Base-by-base conservation (phyloP, 2,888 invertebrate genomes). In the Laspeyria flexula region DNA sequence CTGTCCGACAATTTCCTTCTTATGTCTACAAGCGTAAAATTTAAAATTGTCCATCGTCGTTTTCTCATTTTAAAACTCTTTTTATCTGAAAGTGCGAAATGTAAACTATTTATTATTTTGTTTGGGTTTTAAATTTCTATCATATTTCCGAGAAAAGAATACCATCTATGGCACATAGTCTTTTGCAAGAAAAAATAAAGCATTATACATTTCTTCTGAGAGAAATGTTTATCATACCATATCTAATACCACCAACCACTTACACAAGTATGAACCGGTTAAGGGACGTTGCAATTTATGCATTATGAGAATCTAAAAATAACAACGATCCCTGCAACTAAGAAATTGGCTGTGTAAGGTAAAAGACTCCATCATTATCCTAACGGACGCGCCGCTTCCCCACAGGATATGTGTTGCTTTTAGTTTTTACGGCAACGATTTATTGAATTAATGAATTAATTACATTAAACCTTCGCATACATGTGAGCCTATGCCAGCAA, bases 231-330 rank as follows among this genome's bases (percentile, higher is more conserved):
- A 21, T 47, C 51, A 44, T 48, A 25, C 41, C 45, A 18, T 43
- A 46, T 46, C 48, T 56, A 52, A 43, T 39, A 52, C 44, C 41
- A 49, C 15, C 12, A 13, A 38, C 57, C 29, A 52, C 40, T 40
- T 50, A 41, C 55, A 44, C 52, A 31, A 46, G 55, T 46, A 47
- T 30, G 25, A 46, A 53, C 64, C 51, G 68, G 57, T 58, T 64
- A 38, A 55, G 50, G 55, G 51, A 55, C 35, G 53, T 12, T 42
- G 59, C 55, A 57, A 59, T 53, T 57, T 60, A 53, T 60, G 48
- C 59, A 56, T 66, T 50, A 54, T 58, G 57, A 56, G 45, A 23
- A 30, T 51, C 57, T 66, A 64, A 66, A 66, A 51, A 64, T 66
- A 65, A 53, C 55, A 25, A 12, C 4, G 16, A 38, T 31, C 43